A percentile compares a stretch with the other conserved stretches of the same genome.
These are phyloP conservation scores for Leucania comma DNA, from an alignment of 2,888 invertebrate genomes.

Conservation along the genomic window DNA sequence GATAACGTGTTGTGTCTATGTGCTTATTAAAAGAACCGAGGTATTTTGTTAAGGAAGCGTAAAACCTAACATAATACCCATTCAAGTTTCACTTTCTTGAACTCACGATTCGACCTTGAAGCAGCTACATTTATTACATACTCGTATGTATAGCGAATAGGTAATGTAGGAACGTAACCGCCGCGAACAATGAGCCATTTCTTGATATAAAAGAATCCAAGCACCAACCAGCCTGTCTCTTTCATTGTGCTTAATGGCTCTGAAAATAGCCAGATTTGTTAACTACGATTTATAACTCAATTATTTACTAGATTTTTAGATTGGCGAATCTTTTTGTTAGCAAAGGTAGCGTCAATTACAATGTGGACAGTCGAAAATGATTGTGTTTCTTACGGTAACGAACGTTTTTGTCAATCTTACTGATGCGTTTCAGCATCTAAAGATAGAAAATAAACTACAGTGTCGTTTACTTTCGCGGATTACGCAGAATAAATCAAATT, in stretches of 20 bases:
- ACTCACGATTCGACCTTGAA: conserved; percentile 47
- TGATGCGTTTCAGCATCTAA: conserved; percentile 15
- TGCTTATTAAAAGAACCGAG: not conserved
- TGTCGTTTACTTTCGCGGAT: conserved; percentile 32
- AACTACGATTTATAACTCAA: conserved; percentile 67
- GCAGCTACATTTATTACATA: conserved; percentile 43
- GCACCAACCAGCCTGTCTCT: conserved; percentile 52
- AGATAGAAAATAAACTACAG: conserved; percentile 19
- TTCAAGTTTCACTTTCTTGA: conserved; percentile 60
- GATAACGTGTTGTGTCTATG: not conserved
- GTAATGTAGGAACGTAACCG: conserved; percentile 39
- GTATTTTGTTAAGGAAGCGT: conserved; percentile 13
- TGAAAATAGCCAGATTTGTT: conserved; percentile 65
- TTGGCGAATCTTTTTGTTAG: conserved; percentile 48
- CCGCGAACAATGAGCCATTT: conserved; percentile 64
- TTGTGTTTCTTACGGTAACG: conserved; percentile 40
- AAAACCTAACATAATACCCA: conserved; percentile 20
- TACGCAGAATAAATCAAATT: conserved; percentile 17
- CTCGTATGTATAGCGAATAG: conserved; percentile 18
- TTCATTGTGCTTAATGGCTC: conserved; percentile 68
- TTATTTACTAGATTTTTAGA: conserved; percentile 62
- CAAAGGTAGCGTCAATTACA: conserved; percentile 29
- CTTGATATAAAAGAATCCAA: conserved; percentile 63
- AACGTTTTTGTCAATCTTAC: conserved; percentile 25
- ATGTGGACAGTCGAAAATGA: conserved; percentile 30